These are phyloP conservation scores for Anthrax anthrax DNA, from an alignment of 2,888 invertebrate species.

Conservation along the genomic window DNA sequence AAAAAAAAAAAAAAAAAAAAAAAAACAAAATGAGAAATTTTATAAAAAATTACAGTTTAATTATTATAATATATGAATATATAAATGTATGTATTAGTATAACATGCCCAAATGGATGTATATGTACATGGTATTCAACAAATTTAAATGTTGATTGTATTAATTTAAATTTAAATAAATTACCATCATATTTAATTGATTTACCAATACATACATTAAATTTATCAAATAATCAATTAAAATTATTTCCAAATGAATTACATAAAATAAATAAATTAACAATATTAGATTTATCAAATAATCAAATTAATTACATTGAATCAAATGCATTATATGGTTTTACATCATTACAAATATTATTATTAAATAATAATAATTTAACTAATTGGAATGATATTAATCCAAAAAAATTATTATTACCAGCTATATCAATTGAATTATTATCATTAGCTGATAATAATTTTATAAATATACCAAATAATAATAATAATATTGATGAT, in stretches of 20 bases:
- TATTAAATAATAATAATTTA: conserved; percentile 49
- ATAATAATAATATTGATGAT: too few species aligned
- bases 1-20: too few species aligned
- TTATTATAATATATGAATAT: too few species aligned
- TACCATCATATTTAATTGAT: conserved; percentile 20
- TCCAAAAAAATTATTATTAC: conserved; percentile 38
- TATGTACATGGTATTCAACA: conserved; percentile 26
- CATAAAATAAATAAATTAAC: conserved; percentile 38
- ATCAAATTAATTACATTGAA: conserved; percentile 39
- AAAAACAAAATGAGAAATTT: too few species aligned
- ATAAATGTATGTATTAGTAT: conserved; percentile 2
- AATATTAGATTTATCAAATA: conserved; percentile 40
- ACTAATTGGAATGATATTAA: conserved; percentile 42
- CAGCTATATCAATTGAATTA: conserved; percentile 38
- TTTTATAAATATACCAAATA: conserved; percentile 36
- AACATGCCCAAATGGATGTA: conserved; percentile 24
- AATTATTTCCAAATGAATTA: conserved; percentile 39
- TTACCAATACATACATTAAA: conserved; percentile 43
- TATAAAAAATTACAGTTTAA: too few species aligned
- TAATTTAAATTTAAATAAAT: conserved; percentile 16
- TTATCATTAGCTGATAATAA: conserved; percentile 53
- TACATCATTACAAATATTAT: conserved; percentile 41
- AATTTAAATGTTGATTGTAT: conserved; percentile 29
- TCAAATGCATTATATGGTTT: conserved; percentile 38
- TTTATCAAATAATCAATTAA: conserved; percentile 47